Evolutionary conservation across 2,113 vertebrate genomes (phyloP), one percentile per base, ranked within the genome.

Genomic region (Hippocampus barbouri): DNA sequence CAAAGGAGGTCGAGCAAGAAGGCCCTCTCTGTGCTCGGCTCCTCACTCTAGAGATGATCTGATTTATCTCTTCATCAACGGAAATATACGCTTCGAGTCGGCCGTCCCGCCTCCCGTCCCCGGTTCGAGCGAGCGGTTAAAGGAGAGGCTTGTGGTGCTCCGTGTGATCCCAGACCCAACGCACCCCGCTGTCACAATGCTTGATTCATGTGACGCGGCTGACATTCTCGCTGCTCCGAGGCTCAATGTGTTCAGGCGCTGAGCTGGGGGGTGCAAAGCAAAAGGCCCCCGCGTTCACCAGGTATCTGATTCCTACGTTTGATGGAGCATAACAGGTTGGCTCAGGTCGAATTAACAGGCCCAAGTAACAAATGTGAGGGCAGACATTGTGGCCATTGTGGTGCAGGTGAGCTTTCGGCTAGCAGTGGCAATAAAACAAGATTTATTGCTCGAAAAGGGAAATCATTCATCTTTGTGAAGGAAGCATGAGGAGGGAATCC

Each of bases 31-130:
- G 87, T 91, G 85, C 87, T 88, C 84, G 41, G 79, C 83, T 86
- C 87, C 86, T 85, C 66, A 86, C 85, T 85, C 84, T 76, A 89
- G 88, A 88, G 87, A 90, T 89, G 85, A 91, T 92, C 89, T 89
- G 90, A 92, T 92, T 92, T 91, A 92, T 91, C 90, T 91, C 87
- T 86, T 72, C 88, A 75, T 91, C 90, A 92, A 92, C 90, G 88
- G 90, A 92, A 92, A 91, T 91, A 89, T 86, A 84, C 64, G 86
- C 86, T 86, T 79, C 85, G 79, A 68, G 85, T 83, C 78, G 63
- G 79, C 82, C 84, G 81, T 78, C 76, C 73, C 82, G 74, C 53
- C 78, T 72, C 79, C 81, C 68, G 56, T 82, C 74, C 79, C 76
- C 75, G 60, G 75, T 82, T 68, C 66, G 85, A 81, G 73, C 60